Conservation (phyloP, 2,888 invertebrate genomes). For the Xylophagus ater region DNA sequence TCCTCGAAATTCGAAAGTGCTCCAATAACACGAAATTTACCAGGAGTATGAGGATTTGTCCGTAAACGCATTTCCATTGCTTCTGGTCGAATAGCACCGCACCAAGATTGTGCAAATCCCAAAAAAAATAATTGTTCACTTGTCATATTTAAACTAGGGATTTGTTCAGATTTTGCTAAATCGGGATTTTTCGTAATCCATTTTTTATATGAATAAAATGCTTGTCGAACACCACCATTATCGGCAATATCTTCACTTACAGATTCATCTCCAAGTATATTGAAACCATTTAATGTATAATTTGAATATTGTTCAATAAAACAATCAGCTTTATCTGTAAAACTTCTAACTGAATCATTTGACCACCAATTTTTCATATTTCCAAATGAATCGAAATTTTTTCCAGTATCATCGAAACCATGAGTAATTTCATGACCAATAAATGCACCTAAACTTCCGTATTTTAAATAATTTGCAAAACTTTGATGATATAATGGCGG, state of each 20-base stretch:
- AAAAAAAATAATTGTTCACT: constrained; percentile 22
- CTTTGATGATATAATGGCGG: constrained; percentile 78
- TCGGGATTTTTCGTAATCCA: constrained; percentile 17
- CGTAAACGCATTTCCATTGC: constrained; percentile 16
- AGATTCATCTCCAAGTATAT: constrained; percentile 14
- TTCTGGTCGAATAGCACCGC: constrained; percentile 18
- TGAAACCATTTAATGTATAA: constrained; percentile 19
- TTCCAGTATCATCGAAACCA: constrained; percentile 21
- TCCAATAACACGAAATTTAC: constrained; percentile 20
- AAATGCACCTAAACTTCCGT: constrained; percentile 22
- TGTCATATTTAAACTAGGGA: constrained; percentile 18
- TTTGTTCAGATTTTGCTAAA: constrained; percentile 13
- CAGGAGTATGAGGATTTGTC: constrained; percentile 19
- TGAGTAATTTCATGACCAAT: constrained; percentile 23
- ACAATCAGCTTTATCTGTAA: constrained; percentile 18
- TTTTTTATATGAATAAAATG: constrained; percentile 19
- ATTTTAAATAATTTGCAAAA: constrained; percentile 49
- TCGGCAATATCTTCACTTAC: constrained; percentile 22
- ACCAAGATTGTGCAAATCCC: constrained; percentile 21
- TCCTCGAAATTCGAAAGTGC: constrained; percentile 20
- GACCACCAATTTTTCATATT: constrained; percentile 22
- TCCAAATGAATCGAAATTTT: constrained; percentile 34
- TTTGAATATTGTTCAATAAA: constrained; percentile 20
- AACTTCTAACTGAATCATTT: constrained; percentile 14
- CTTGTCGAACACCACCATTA: constrained; percentile 20